A percentile compares a stretch with the other conserved stretches of the same genome.
Conservation (phyloP, 2,113 vertebrate genomes). For the Urocolius indicus region DNA sequence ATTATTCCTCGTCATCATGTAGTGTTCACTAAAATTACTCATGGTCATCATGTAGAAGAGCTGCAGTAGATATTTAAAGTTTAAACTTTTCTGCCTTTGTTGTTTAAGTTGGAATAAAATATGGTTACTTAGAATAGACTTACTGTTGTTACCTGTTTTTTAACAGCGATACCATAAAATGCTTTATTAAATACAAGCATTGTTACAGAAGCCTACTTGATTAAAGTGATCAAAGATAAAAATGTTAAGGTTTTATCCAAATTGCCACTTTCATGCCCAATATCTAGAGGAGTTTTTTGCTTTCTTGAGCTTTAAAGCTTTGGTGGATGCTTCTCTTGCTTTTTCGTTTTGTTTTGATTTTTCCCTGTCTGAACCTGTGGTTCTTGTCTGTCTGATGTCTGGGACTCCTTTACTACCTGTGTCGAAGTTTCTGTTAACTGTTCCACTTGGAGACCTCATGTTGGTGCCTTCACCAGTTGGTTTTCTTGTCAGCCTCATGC, state of each 20-base stretch:
- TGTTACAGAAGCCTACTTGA: background rate
- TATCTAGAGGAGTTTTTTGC: background rate
- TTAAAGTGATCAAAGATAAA: background rate
- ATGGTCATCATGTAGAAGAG: background rate
- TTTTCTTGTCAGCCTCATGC: slow-evolving; percentile 33
- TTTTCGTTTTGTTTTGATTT: background rate
- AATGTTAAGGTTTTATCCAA: background rate
- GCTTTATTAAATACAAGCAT: background rate
- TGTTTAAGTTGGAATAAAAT: slow-evolving; percentile 48
- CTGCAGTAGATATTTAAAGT: slow-evolving; percentile 35
- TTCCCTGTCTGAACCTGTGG: background rate
- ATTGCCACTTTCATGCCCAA: background rate
- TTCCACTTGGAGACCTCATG: background rate
- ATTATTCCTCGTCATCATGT: background rate
- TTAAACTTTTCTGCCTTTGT: slow-evolving; percentile 6
- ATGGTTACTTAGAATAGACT: background rate
- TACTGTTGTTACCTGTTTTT: slow-evolving; percentile 35
- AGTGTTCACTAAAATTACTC: background rate
- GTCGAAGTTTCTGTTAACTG: slow-evolving; percentile 37
- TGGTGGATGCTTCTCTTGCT: background rate
- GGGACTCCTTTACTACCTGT: background rate
- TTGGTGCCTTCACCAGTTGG: background rate
- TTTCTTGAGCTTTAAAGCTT: background rate
- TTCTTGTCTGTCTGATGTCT: slow-evolving; percentile 2
- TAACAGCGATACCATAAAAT: background rate